A percentile compares a stretch with the other conserved stretches of the same genome.
Conservation (phyloP, 2,888 invertebrate genomes). For the Linhomoeus sp. region DNA sequence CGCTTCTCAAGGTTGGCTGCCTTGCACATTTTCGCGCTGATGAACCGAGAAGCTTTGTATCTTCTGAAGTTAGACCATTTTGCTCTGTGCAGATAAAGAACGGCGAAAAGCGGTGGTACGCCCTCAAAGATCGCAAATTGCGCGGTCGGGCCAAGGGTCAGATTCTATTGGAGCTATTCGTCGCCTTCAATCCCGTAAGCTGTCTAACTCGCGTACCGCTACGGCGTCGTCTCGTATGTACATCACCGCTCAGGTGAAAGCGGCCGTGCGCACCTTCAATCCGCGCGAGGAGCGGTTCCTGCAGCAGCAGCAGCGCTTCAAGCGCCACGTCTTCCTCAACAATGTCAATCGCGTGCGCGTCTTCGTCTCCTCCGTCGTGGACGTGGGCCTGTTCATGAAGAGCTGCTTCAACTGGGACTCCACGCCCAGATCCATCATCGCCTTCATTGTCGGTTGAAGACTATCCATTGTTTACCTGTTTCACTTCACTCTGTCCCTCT, state of each 20-base stretch:
- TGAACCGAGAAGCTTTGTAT: no score
- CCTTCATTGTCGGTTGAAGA: constrained; percentile 41
- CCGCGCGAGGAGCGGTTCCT: constrained; percentile 87
- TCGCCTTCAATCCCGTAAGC: constrained; percentile 71
- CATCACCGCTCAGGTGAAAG: constrained; percentile 49
- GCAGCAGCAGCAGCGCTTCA: constrained; percentile 82
- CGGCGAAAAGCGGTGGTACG: constrained; percentile 85
- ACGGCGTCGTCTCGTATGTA: no score
- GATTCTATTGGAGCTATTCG: constrained; percentile 69
- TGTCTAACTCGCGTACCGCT: no score
- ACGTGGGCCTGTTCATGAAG: constrained; percentile 70
- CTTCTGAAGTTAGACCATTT: no score
- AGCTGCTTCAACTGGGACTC: constrained; percentile 96
- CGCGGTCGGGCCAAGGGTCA: constrained; percentile 75
- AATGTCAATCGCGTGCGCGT: constrained; percentile 79
- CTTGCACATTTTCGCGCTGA: no score
- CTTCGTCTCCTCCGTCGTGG: constrained; percentile 66
- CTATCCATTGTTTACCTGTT: no score
- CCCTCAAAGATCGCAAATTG: constrained; percentile 83
- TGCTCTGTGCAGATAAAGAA: no score
- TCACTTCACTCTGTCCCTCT: no score
- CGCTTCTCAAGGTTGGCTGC: constrained; percentile 45
- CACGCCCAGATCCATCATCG: constrained; percentile 55
- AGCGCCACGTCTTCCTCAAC: constrained; percentile 71
- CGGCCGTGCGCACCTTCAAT: constrained; percentile 74